Base-by-base conservation (phyloP, 2,113 vertebrate species). In the Phoenicopterus ruber region DNA sequence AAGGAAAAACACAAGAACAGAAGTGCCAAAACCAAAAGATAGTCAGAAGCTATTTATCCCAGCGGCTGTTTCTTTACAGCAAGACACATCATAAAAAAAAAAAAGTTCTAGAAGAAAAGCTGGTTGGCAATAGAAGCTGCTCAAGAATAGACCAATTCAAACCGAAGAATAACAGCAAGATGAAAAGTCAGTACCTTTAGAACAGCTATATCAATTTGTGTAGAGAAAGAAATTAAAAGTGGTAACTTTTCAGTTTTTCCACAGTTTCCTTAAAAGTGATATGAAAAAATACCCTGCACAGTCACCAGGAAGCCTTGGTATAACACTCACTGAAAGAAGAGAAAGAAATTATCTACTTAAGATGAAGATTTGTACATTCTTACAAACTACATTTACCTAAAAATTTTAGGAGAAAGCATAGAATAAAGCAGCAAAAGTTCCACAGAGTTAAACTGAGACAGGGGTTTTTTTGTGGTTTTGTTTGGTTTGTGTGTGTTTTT, bases 221-320 rank as follows among this genome's bases (percentile, higher is more conserved):
- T 28, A 70, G 38, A 69, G 24, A 7, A 81, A 61, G 34, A 87
- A 89, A 77, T 54, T 72, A 28, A 14, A 83, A 79, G 3, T 62
- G 71, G 71, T 32, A 69, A 36, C n/a, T 85, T 73, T 31, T 49
- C 38, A 62, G 36, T 6, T 90, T 73, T 63, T 66, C 22, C 1
- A 6, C 0, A 0, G 6, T 44, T 84, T 46, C 7, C 32, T 50
- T 63, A 49, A 38, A 49, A 72, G 5, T 24, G 42, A 7, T 22
- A 31, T 72, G 32, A 77, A 86, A 81, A 88, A 81, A 44, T 13
- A 34, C 6, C 15, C 17, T 49, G 17, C 11, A 58, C 1, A 58
- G 16, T 32, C 55, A 82, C 40, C 38, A 13, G 36, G 40, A 89
- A 91, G 20, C 12, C 10, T 74, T 70, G 25, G 9, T 40, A 34